These are phyloP conservation scores for Lichenostomus cassidix DNA, from an alignment of 2,113 vertebrate genomes.

Conservation along the genomic window DNA sequence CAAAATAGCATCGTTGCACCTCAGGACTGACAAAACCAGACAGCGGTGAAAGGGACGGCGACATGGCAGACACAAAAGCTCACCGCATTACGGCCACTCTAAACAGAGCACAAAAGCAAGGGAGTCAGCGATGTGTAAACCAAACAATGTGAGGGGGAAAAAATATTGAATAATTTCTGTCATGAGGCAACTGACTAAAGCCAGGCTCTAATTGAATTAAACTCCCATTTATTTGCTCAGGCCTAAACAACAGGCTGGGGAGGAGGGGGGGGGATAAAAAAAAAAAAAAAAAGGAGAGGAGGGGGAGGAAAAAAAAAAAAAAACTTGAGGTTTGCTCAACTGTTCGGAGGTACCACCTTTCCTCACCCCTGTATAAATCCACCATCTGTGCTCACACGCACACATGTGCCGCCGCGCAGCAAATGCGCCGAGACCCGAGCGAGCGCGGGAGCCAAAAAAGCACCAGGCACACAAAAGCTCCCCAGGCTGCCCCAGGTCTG, in stretches of 20 bases:
- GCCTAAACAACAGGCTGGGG: constrained; percentile 86
- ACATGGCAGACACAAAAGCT: constrained; percentile 93
- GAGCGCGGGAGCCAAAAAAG: constrained; percentile 92
- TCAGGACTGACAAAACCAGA: constrained; percentile 86
- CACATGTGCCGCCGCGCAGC: constrained; percentile 93
- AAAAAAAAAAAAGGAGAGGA: accelerated
- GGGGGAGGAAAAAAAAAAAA: background rate
- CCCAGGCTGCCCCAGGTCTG: constrained; percentile 83
- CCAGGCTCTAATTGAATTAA: constrained; percentile 99
- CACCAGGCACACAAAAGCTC: constrained; percentile 92
- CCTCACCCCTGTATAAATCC: constrained; percentile 89
- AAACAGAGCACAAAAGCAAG: constrained; percentile 89
- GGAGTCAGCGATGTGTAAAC: constrained; percentile 97
- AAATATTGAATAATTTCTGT: constrained; percentile 92
- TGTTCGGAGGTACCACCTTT: constrained; percentile 92
- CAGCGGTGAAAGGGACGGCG: constrained; percentile 89
- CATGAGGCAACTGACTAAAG: constrained; percentile 87
- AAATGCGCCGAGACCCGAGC: constrained; percentile 87
- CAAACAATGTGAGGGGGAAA: constrained; percentile 87
- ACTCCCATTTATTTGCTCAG: constrained; percentile 95
- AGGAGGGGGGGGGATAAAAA: accelerated
- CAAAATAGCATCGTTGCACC: constrained; percentile 76
- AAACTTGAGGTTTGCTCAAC: constrained; percentile 86
- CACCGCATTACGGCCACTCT: constrained; percentile 86
- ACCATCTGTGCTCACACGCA: constrained; percentile 96